Evolutionary conservation across 2,888 invertebrate species (phyloP).

Genomic region (Oscheius myriophilus): DNA sequence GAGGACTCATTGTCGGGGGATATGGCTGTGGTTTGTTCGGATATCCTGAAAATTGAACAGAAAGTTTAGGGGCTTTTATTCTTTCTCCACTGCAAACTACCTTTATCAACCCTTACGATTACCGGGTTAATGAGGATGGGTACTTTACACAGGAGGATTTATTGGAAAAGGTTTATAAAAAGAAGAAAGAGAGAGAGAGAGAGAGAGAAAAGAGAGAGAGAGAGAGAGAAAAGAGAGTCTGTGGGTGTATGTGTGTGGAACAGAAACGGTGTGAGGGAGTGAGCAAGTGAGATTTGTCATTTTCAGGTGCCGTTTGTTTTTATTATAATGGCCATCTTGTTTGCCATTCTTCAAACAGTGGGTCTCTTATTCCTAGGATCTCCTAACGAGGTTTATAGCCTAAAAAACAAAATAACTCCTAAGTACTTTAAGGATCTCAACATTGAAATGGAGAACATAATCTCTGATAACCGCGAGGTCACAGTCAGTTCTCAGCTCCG

Average conservation of each 20-base stretch:
- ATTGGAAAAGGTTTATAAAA: slow-evolving; percentile 51
- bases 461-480: slow-evolving; percentile 7
- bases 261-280: too few relatives aligned
- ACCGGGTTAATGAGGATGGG: slow-evolving; percentile 58
- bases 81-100: slow-evolving; percentile 54
- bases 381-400: slow-evolving; percentile 36
- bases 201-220: not conserved
- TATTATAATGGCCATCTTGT: slow-evolving; percentile 60
- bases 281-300: too few relatives aligned
- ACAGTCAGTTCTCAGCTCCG: slow-evolving; percentile 30
- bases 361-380: slow-evolving; percentile 62
- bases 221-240: too few relatives aligned
- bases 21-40: slow-evolving; percentile 72
- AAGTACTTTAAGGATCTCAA: slow-evolving; percentile 23
- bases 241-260: too few relatives aligned
- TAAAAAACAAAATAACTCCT: not conserved
- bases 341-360: slow-evolving; percentile 58
- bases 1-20: slow-evolving; percentile 72
- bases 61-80: slow-evolving; percentile 63
- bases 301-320: slow-evolving; percentile 61
- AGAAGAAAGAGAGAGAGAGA: not conserved
- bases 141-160: slow-evolving; percentile 67
- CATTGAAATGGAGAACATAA: slow-evolving; percentile 29
- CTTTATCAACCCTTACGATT: slow-evolving; percentile 66
- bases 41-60: slow-evolving; percentile 71